Conservation (phyloP, 2,888 invertebrate genomes). For the Cosmorhoe ocellata region DNA sequence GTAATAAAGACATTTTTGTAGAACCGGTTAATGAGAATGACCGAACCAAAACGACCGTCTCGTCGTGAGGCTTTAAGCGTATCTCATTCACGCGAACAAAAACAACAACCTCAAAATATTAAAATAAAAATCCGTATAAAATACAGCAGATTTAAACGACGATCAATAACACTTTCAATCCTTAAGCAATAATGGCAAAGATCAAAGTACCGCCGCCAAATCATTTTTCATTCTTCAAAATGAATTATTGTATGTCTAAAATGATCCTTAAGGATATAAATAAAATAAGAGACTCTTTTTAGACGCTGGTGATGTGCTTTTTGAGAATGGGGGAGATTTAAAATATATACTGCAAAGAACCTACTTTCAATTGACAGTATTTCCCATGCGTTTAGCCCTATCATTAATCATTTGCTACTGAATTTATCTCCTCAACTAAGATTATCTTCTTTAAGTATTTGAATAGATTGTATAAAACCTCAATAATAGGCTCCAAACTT, state of each 20-base stretch:
- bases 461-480: neutral
- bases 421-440: slow-evolving; percentile 42
- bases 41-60: slow-evolving; percentile 41
- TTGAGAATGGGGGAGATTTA: slow-evolving; percentile 58
- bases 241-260: slow-evolving; percentile 32
- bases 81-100: slow-evolving; percentile 18
- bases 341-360: slow-evolving; percentile 62
- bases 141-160: no score
- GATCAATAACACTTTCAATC: neutral
- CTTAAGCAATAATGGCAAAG: slow-evolving; percentile 2
- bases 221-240: slow-evolving; percentile 52
- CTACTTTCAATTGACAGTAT: slow-evolving; percentile 68
- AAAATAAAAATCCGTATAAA: no score
- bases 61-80: slow-evolving; percentile 21
- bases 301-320: slow-evolving; percentile 52
- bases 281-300: slow-evolving; percentile 49
- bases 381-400: slow-evolving; percentile 60
- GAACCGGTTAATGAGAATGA: slow-evolving; percentile 66
- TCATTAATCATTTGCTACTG: slow-evolving; percentile 75
- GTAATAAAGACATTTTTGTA: slow-evolving; percentile 76
- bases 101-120: slow-evolving; percentile 9
- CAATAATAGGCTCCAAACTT: neutral
- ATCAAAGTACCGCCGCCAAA: slow-evolving; percentile 38
- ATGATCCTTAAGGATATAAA: slow-evolving; percentile 57
- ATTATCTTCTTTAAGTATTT: neutral